Conservation (phyloP, 2,113 vertebrate species). For the Carlito syrichta region DNA sequence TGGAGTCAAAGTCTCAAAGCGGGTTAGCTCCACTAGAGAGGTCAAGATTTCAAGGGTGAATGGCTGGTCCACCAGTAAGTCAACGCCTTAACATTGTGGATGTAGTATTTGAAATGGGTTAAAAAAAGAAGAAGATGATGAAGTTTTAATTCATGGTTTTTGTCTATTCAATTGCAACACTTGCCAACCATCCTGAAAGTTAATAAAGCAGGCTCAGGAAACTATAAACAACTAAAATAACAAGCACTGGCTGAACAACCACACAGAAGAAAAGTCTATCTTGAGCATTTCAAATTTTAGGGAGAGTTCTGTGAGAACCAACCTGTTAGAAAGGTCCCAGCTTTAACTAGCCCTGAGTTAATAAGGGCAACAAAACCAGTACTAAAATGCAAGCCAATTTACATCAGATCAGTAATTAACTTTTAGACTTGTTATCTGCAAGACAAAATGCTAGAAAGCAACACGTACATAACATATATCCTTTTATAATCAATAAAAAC, state of each 20-base stretch:
- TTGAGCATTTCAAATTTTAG: neutral
- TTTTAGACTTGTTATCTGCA: slow-evolving; percentile 4
- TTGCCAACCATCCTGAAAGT: neutral
- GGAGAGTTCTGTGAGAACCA: neutral
- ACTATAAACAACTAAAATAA: neutral
- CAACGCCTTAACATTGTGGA: slow-evolving; percentile 87
- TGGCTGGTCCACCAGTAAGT: slow-evolving; percentile 95
- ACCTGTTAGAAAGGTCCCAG: neutral
- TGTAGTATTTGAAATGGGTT: neutral
- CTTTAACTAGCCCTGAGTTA: neutral
- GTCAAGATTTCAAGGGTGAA: slow-evolving; percentile 92
- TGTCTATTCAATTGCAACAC: neutral
- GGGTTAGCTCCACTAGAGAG: slow-evolving; percentile 95
- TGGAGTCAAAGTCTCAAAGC: slow-evolving; percentile 97
- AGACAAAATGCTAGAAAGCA: neutral
- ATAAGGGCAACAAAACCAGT: neutral
- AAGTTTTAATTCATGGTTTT: slow-evolving; percentile 21
- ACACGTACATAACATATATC: neutral
- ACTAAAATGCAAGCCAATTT: neutral
- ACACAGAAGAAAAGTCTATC: neutral
- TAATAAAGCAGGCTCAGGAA: neutral
- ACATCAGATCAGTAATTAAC: neutral
- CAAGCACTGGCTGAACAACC: neutral
- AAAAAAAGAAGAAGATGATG: neutral
- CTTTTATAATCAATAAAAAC: neutral